Evolutionary conservation across 2,113 vertebrate species (phyloP), one percentile per base, ranked within the genome.

Genomic region (Tyto alba): DNA sequence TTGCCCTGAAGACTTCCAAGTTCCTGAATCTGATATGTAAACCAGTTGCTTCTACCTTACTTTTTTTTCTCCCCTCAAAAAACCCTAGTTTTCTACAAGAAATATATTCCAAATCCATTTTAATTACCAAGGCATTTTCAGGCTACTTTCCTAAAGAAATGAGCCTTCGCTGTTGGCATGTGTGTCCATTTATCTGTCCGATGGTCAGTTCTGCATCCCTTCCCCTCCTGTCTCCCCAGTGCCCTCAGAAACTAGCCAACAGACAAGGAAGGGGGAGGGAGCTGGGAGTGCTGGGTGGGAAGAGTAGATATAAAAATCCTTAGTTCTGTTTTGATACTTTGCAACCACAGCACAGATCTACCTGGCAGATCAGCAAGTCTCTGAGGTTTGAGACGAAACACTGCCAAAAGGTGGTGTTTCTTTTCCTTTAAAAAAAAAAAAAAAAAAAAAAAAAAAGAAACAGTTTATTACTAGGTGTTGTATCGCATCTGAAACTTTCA

Each of bases 271-370:
- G 71, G 88, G 64, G 57, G 82, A 93, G 94, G 75, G 72, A 94
- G 47, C 82, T 83, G 79, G 45, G 45, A 85, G 45, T 25, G 45
- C 82, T 80, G 79, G 85, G 79, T 94, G 85, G 75, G 85, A 95
- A 94, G 94, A 94, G 85, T 8, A 69, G 83, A 83, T 86, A 83
- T 66, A 95, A 97, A 97, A 96, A 93, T 83, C 86, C n/a, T 79
- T n/a, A 91, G 62, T 45, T 94, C 81, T 95, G 87, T 95, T 90
- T 95, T 96, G 89, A 91, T 84, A 96, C 56, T 89, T 96, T 94
- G 93, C 81, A 96, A 75, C 75, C 86, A 87, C 74, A 66, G 72
- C 57, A 81, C 76, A 96, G 76, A 87, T 75, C 83, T 78, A 68
- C 73, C 36, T 21, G 45, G 85, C 84, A 95, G 80, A 94, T 91